A percentile compares a stretch with the other conserved stretches of the same genome.
phyloP scores from a whole-genome alignment of 2,797 vertebrate species.

The Tympanoctomys barrerae region DNA sequence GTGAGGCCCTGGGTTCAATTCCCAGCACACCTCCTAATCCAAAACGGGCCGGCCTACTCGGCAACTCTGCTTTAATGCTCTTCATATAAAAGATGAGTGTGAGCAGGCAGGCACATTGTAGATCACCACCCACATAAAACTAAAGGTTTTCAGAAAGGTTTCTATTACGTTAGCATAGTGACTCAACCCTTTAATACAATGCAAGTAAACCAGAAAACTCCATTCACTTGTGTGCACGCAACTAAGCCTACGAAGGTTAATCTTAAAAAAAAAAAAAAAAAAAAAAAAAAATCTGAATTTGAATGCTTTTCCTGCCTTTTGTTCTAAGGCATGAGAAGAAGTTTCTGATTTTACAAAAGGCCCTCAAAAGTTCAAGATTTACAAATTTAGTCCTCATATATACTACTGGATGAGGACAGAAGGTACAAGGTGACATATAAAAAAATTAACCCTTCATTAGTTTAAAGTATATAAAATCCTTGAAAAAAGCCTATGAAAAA shows the following conservation, averaged over 20 bases:
- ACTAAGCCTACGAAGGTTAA: not conserved
- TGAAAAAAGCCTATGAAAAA: not conserved
- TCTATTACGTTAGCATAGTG: not conserved
- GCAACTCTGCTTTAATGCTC: not conserved
- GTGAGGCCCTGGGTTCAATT: not conserved
- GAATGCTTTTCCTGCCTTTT: not conserved
- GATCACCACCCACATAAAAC: not conserved
- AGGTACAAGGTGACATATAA: not conserved
- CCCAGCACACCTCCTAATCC: not conserved
- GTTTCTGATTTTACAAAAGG: not conserved
- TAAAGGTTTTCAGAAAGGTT: not conserved
- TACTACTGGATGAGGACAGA: not conserved
- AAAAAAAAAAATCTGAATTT: not conserved
- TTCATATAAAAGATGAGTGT: not conserved
- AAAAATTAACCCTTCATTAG: not conserved
- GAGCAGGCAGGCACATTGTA: not conserved
- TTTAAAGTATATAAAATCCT: not conserved
- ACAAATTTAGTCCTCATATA: not conserved
- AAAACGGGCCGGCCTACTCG: not conserved
- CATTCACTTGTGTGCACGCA: not conserved
- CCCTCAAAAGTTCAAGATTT: not conserved
- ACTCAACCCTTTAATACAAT: not conserved
- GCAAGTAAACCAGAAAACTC: not conserved
- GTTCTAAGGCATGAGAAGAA: not conserved
- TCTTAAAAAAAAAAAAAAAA: not conserved